Percentiles rank a stretch among this genome's conserved stretches.
phyloP scores from a whole-genome alignment of 2,113 vertebrate genomes.

The Catharus bicknelli region DNA sequence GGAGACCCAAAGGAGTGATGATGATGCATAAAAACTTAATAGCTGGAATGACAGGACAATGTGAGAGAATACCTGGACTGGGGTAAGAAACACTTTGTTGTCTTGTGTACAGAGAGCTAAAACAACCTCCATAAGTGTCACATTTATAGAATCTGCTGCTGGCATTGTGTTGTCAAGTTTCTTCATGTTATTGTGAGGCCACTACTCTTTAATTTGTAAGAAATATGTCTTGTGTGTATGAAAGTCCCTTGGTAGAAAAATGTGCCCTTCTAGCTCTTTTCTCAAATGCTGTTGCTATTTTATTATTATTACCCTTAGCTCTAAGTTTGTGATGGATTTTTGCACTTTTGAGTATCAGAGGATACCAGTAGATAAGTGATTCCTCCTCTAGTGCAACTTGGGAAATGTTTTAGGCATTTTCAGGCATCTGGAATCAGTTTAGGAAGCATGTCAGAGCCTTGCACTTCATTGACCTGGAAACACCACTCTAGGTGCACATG shows the following conservation, averaged over 20 bases:
- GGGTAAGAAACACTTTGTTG: constrained; percentile 81
- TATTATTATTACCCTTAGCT: not conserved
- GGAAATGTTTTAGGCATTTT: not conserved
- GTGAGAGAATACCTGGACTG: constrained; percentile 91
- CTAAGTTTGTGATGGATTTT: not conserved
- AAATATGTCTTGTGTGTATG: not conserved
- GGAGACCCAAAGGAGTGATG: constrained; percentile 94
- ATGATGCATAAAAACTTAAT: constrained; percentile 93
- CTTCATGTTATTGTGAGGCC: not conserved
- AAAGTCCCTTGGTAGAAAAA: not conserved
- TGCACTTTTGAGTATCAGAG: not conserved
- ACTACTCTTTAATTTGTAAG: not conserved
- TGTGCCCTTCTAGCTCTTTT: not conserved
- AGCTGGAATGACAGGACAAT: constrained; percentile 95
- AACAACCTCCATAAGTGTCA: not conserved
- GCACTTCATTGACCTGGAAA: not conserved
- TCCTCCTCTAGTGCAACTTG: not conserved
- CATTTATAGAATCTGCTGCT: not conserved
- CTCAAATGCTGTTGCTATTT: not conserved
- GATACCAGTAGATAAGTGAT: not conserved
- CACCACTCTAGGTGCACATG: not conserved
- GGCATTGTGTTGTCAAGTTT: not conserved
- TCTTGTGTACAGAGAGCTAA: not conserved
- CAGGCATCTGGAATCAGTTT: not conserved
- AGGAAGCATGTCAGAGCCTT: not conserved